These are phyloP conservation scores for Sialis lutaria DNA, from an alignment of 2,888 invertebrate species.

Conservation along the genomic window DNA sequence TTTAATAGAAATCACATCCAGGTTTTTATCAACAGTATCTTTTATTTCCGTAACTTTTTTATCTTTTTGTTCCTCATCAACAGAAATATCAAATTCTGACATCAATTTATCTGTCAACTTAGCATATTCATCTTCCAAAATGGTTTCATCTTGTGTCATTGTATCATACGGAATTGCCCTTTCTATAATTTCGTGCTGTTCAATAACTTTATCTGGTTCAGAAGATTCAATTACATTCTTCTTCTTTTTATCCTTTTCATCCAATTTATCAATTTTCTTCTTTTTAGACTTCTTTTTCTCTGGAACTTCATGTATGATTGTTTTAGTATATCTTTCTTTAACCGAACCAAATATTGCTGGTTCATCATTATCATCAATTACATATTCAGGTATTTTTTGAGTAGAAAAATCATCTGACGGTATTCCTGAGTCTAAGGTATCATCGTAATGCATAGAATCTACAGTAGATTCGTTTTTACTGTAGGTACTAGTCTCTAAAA, in stretches of 20 bases:
- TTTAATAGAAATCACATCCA: neutral
- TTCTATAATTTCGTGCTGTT: neutral
- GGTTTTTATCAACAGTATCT: neutral
- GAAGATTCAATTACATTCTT: neutral
- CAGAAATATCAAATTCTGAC: neutral
- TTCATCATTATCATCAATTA: slow-evolving; percentile 21
- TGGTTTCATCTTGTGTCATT: neutral
- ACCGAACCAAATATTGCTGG: slow-evolving; percentile 45
- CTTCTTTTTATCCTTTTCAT: slow-evolving; percentile 1
- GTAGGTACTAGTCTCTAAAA: neutral
- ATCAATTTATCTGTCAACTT: neutral
- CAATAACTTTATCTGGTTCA: neutral
- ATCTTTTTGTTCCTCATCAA: neutral
- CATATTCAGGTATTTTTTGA: neutral
- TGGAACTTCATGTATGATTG: neutral
- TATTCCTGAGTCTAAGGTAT: neutral
- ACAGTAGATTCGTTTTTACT: neutral
- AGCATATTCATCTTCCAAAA: neutral
- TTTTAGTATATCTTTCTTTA: slow-evolving; percentile 28
- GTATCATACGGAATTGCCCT: no score
- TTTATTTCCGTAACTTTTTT: neutral
- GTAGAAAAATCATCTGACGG: neutral
- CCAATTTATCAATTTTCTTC: neutral
- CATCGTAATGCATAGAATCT: neutral
- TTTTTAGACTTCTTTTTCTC: neutral